These are phyloP conservation scores for Stichopus chloronotus DNA, from an alignment of 35 echinoderm and acorn worm species.

Conservation along the genomic window DNA sequence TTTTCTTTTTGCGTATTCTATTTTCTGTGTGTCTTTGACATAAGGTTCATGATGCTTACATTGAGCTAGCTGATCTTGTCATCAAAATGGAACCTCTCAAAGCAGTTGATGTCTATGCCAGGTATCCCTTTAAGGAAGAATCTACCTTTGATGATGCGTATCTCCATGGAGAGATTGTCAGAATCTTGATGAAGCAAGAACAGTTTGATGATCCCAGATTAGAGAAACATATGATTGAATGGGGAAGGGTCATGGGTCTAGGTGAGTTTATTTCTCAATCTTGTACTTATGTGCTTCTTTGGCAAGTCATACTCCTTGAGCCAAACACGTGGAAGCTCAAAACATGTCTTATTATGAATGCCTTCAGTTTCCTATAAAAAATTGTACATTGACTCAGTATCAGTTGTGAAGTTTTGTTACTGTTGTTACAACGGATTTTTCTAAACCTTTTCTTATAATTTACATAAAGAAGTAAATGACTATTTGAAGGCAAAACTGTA, in stretches of 20 bases:
- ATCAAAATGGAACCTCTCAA: conserved; percentile 87
- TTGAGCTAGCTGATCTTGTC: conserved; percentile 84
- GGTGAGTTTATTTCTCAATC: conserved; percentile 57
- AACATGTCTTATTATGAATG: too few species aligned
- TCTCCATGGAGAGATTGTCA: conserved; percentile 91
- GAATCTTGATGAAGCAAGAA: conserved; percentile 95
- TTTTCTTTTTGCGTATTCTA: neutral
- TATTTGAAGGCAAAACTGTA: too few species aligned
- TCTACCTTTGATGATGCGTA: conserved; percentile 96
- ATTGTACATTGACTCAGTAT: too few species aligned
- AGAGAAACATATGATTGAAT: conserved; percentile 90
- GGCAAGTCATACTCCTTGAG: neutral
- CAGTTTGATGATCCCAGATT: conserved; percentile 90
- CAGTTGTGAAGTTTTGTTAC: too few species aligned
- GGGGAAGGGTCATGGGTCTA: conserved; percentile 90
- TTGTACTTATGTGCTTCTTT: neutral
- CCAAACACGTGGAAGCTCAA: neutral
- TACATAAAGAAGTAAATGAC: too few species aligned
- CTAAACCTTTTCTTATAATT: too few species aligned
- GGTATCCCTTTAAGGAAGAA: conserved; percentile 84
- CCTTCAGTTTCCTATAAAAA: too few species aligned
- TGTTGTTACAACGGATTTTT: too few species aligned
- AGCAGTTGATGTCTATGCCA: conserved; percentile 91
- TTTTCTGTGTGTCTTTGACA: neutral
- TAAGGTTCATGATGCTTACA: conserved; percentile 97